Conservation (phyloP, 2,797 vertebrate species). For the Telmatherina bonti region DNA sequence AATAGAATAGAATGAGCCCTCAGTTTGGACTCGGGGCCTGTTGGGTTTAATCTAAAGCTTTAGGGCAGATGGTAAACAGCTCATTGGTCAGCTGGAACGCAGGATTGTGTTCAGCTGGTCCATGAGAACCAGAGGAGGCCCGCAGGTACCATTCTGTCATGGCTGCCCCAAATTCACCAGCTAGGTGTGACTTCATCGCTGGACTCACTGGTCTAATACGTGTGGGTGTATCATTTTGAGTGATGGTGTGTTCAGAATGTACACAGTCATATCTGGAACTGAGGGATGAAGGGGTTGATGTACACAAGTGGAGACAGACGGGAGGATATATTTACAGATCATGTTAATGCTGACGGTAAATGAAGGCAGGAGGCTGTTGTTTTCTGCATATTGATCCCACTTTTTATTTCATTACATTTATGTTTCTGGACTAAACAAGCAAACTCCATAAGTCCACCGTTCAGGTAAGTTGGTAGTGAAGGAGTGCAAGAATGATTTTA, state of each 20-base stretch:
- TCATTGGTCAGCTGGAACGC: slow-evolving; percentile 25
- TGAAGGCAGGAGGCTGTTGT: neutral
- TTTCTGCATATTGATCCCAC: neutral
- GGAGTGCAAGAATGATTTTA: no score
- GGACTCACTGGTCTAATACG: slow-evolving; percentile 45
- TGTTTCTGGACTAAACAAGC: slow-evolving; percentile 16
- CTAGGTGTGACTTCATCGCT: slow-evolving; percentile 77
- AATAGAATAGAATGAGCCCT: no score
- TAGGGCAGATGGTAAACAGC: slow-evolving; percentile 13
- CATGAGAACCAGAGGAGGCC: slow-evolving; percentile 48
- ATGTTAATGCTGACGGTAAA: neutral
- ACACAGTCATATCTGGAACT: slow-evolving; percentile 53
- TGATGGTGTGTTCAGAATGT: slow-evolving; percentile 21
- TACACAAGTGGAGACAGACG: slow-evolving; percentile 40
- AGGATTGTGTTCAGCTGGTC: slow-evolving; percentile 46
- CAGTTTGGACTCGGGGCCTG: slow-evolving; percentile 36
- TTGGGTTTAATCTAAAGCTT: neutral
- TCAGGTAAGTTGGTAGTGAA: slow-evolving; percentile 37
- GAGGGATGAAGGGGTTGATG: slow-evolving; percentile 59
- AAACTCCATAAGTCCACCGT: neutral
- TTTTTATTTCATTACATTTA: neutral
- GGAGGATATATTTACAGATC: slow-evolving; percentile 12
- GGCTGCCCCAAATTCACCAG: slow-evolving; percentile 80
- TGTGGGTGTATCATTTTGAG: slow-evolving; percentile 26
- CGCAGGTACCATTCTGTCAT: slow-evolving; percentile 71